Conservation (phyloP, 2,113 vertebrate genomes). For the Mirounga angustirostris region DNA sequence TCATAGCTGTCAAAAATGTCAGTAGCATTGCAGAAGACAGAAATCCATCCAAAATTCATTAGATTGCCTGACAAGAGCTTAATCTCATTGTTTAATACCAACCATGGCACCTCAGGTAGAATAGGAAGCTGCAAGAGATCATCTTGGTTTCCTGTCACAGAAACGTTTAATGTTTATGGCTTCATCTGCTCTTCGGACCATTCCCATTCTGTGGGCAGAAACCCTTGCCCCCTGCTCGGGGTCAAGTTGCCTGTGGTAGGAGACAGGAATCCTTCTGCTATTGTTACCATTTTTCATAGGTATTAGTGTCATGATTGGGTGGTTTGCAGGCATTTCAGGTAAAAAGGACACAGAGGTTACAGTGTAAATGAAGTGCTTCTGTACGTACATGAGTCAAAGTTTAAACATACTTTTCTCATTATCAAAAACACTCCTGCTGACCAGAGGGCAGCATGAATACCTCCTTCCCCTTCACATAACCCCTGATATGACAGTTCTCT, state of each 20-base stretch:
- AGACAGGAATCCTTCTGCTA: constrained; percentile 27
- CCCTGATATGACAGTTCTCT: neutral
- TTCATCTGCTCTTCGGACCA: constrained; percentile 80
- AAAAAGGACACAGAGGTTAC: constrained; percentile 60
- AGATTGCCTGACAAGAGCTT: constrained; percentile 89
- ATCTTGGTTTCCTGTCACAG: constrained; percentile 79
- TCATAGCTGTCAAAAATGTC: constrained; percentile 89
- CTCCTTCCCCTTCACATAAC: neutral
- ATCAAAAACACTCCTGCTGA: neutral
- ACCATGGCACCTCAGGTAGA: constrained; percentile 79
- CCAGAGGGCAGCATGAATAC: neutral
- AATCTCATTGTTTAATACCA: constrained; percentile 89
- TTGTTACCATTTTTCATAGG: constrained; percentile 45
- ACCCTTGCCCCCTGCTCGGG: constrained; percentile 67
- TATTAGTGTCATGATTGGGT: constrained; percentile 3
- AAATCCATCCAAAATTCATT: constrained; percentile 92
- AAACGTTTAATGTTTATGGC: constrained; percentile 81
- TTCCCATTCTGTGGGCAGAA: constrained; percentile 53
- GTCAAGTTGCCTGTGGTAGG: constrained; percentile 63
- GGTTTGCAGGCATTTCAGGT: constrained; percentile 60
- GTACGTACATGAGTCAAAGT: neutral
- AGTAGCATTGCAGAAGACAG: constrained; percentile 86
- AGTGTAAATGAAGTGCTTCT: neutral
- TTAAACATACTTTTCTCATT: neutral
- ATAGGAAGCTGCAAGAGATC: constrained; percentile 81